Base-by-base conservation (phyloP, 2,797 vertebrate genomes). In the Artibeus lituratus region DNA sequence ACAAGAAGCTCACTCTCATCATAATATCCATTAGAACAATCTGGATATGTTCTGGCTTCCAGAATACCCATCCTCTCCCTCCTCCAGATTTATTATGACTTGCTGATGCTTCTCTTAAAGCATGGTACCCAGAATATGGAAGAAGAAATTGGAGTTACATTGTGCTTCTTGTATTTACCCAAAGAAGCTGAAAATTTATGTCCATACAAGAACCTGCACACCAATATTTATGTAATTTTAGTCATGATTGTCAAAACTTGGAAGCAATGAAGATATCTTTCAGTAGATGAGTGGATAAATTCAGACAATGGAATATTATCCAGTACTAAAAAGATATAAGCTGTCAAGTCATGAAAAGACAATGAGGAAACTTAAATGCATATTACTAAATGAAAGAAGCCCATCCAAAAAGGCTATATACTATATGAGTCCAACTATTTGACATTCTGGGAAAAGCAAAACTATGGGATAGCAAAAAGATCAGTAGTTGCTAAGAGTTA, bases 101-200 rank as follows among this genome's bases (percentile, higher is more conserved):
- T 94, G 11, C 9, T 94, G 53, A 92, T 92, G 32, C 3, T 83
- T n/a, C 49, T 94, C 65, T 84, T 93, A 90, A 94, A 93, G 70
- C 35, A 9, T 26, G 9, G 26, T 44, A 37, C 69, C 65, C 87
- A 72, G 37, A 83, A 91, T 59, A 70, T 7, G 22, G 32, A 7
- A 91, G 24, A 22, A 86, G 81, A 77, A 59, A 93, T 59, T 11
- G 10, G 6, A 74, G 18, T n/a, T 55, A 19, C 24, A 24, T 37
- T 55, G 83, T 47, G 9, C n/a, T 93, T 53, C 32, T 80, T 47
- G 47, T 76, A 22, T 49, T 95, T 59, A 74, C 49, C 55, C 49
- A 69, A 87, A 74, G 26, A 8, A 57, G 21, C 2, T 81, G 49
- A 80, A 82, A 87, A 87, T 19, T 12, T 65, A 81, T 2, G 18